These are phyloP conservation scores for Eospalax fontanierii DNA, from an alignment of 2,797 vertebrate genomes.

Conservation along the genomic window DNA sequence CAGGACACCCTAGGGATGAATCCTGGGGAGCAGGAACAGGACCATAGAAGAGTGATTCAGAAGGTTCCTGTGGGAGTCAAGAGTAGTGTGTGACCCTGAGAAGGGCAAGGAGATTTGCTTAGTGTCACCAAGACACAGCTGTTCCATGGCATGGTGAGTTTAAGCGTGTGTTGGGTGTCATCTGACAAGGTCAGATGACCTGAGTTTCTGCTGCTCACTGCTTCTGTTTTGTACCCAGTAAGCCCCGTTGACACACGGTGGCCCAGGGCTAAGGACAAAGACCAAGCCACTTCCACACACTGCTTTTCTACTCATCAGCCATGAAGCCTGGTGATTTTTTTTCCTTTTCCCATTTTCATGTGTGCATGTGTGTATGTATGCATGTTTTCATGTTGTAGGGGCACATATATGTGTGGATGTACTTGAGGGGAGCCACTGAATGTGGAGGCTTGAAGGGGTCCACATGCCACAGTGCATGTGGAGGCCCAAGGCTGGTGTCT, in stretches of 20 bases:
- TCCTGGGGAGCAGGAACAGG: background rate
- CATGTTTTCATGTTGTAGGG: background rate
- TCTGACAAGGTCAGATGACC: background rate
- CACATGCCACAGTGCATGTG: no score
- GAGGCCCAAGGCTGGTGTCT: background rate
- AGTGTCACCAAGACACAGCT: background rate
- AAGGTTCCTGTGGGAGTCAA: background rate
- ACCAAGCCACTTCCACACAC: rapidly evolving
- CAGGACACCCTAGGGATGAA: background rate
- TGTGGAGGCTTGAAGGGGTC: no score
- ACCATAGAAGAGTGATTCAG: background rate
- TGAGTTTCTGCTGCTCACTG: background rate
- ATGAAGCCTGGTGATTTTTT: no score
- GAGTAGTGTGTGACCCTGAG: background rate
- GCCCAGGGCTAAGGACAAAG: background rate
- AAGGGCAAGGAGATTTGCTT: background rate
- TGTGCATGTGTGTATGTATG: background rate
- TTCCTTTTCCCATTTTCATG: no score
- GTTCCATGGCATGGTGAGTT: background rate
- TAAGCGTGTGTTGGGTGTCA: background rate
- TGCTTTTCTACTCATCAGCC: background rate
- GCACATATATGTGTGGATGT: no score
- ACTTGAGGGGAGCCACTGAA: no score
- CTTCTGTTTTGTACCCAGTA: background rate
- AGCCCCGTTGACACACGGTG: background rate